Evolutionary conservation across 2,797 vertebrate genomes (phyloP), one percentile per base, ranked within the genome.

Genomic region (Ctenosaura bakeri): DNA sequence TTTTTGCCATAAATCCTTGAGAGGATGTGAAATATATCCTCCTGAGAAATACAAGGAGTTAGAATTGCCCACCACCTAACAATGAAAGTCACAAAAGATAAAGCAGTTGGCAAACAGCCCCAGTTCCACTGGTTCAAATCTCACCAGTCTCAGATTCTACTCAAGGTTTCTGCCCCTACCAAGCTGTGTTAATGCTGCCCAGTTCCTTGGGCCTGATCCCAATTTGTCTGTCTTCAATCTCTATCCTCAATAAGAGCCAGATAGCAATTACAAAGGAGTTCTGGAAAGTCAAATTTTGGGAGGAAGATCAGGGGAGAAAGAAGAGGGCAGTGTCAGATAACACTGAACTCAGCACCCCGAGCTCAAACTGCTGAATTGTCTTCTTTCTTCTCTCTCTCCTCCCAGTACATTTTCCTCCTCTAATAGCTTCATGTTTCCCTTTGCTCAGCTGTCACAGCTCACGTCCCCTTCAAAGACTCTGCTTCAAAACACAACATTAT

Each of bases 401-500:
- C 81, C 71, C 69, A 84, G 88, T 66, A 89, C 82, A 83, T 77
- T 89, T 77, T 38, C 59, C 88, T 89, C 50, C 73, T 88, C 62
- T 69, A 87, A 88, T 83, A 83, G 90, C 90, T 66, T 88, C 83
- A 79, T 90, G 90, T 87, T 88, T 88, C 86, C 86, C 86, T 84
- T 88, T 87, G 73, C 73, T 90, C 73, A 88, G 90, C 88, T 90
- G 85, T 90, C 90, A 79, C 64, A 77, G 86, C 81, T 84, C 80
- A 71, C 22, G 26, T 90, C 90, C 80, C 86, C 81, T 88, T 84
- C 90, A 90, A 90, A 90, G 86, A n/a, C 71, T 83, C 46, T 4
- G 24, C 86, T 88, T 50, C 42, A 73, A 90, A 88, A 79, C 59
- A 84, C 71, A 50, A 77, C 73, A 87, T 90, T 88, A 87, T 88